A percentile compares a stretch with the other conserved stretches of the same genome.
phyloP scores from a whole-genome alignment of 2,797 vertebrate genomes.

The Spheniscus humboldti region DNA sequence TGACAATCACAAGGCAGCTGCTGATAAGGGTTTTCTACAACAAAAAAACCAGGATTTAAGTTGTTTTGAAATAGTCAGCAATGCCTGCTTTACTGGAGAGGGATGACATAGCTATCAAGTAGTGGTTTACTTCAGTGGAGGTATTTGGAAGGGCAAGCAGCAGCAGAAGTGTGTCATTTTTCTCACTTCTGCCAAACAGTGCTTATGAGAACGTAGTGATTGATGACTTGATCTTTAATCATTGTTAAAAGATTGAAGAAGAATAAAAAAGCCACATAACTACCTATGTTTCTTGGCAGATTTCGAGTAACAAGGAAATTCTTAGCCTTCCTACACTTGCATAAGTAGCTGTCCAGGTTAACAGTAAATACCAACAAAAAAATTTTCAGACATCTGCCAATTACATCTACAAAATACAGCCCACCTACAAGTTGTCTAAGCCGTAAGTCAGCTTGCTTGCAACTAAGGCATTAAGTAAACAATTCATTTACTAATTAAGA shows the following conservation, averaged over 20 bases:
- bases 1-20: constrained; percentile 93
- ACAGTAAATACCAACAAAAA: not conserved
- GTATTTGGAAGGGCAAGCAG: not conserved
- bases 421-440: not conserved
- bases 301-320: not conserved
- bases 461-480: not conserved
- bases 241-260: not conserved
- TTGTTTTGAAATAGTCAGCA: not conserved
- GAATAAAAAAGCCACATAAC: not conserved
- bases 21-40: constrained; percentile 81
- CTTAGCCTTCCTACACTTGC: not conserved
- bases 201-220: not conserved
- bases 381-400: not conserved
- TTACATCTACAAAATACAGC: not conserved
- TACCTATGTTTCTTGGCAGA: not conserved
- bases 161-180: not conserved
- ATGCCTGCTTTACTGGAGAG: not conserved
- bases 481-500: not conserved
- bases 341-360: not conserved
- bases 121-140: not conserved
- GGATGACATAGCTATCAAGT: not conserved
- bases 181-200: not conserved
- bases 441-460: not conserved
- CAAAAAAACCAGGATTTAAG: not conserved
- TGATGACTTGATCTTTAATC: not conserved